phyloP scores from a whole-genome alignment of 2,888 invertebrate species.

The Beris morrisii region DNA sequence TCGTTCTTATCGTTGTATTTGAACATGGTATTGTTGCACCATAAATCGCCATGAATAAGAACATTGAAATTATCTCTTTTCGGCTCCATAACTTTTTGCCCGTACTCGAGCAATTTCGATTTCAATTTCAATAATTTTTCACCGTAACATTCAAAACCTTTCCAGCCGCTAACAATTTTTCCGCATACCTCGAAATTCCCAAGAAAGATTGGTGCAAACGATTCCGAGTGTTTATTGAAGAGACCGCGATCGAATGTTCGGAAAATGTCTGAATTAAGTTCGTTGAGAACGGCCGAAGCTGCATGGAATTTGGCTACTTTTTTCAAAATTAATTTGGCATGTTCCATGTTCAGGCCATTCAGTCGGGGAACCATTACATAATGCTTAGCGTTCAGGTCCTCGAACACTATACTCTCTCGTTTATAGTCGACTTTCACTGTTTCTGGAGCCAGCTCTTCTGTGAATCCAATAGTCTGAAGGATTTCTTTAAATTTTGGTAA shows the following conservation, averaged over 20 bases:
- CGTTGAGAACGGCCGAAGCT: conserved; percentile 20
- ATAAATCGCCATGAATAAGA: conserved; percentile 49
- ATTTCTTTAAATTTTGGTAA: conserved; percentile 26
- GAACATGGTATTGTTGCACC: conserved; percentile 51
- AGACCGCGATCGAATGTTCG: not conserved
- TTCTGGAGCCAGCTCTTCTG: conserved; percentile 21
- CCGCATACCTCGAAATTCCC: not conserved
- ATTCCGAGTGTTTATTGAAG: conserved; percentile 2
- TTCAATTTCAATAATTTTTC: conserved; percentile 43
- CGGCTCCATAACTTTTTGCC: conserved; percentile 1
- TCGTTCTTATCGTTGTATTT: conserved; percentile 44
- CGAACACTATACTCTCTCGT: conserved; percentile 11
- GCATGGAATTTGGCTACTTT: conserved; percentile 37
- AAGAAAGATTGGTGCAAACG: not conserved
- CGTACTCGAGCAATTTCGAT: not conserved
- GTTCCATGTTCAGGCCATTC: conserved; percentile 19
- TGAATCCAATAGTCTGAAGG: conserved; percentile 2
- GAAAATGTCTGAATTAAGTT: conserved; percentile 37
- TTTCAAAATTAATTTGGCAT: conserved; percentile 17
- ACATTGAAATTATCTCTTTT: conserved; percentile 46
- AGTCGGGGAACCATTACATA: conserved; percentile 21
- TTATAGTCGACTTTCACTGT: conserved; percentile 8
- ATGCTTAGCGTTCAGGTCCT: conserved; percentile 14
- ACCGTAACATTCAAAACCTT: conserved; percentile 42
- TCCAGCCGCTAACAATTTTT: not conserved